Conservation (phyloP, 1,140 invertebrate genomes). For the Amyelois transitella region DNA sequence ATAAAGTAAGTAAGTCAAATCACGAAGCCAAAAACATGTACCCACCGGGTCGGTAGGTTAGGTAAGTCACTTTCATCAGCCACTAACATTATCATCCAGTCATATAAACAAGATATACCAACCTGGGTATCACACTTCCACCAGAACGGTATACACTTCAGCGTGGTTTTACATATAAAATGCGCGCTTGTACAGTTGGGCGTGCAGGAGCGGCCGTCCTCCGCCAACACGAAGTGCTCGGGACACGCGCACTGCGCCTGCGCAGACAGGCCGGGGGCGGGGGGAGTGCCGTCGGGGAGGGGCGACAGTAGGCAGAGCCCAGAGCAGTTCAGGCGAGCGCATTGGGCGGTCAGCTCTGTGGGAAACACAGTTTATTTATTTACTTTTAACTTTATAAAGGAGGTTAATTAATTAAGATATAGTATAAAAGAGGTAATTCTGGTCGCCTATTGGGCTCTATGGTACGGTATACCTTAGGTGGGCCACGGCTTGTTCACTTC, state of each 20-base stretch:
- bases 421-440: no score
- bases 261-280: slow-evolving; percentile 7
- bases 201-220: slow-evolving; percentile 80
- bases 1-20: no score
- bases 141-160: slow-evolving; percentile 87
- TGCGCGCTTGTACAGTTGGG: slow-evolving; percentile 88
- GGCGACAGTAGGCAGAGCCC: slow-evolving; percentile 86
- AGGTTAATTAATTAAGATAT: no score
- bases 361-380: no score
- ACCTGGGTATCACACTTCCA: slow-evolving; percentile 88
- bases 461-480: no score
- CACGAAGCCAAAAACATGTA: no score
- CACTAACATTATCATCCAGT: no score
- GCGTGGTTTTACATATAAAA: slow-evolving; percentile 83
- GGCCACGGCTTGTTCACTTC: no score
- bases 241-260: slow-evolving; percentile 84
- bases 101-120: not conserved
- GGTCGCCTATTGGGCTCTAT: no score
- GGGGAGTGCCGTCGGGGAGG: slow-evolving; percentile 28
- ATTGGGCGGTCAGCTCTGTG: slow-evolving; percentile 52
- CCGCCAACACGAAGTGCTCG: slow-evolving; percentile 83
- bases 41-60: no score
- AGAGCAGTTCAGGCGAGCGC: slow-evolving; percentile 78
- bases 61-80: no score
- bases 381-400: no score